Evolutionary conservation across 2,888 invertebrate genomes (phyloP).

Genomic region (Helicoverpa assulta): DNA sequence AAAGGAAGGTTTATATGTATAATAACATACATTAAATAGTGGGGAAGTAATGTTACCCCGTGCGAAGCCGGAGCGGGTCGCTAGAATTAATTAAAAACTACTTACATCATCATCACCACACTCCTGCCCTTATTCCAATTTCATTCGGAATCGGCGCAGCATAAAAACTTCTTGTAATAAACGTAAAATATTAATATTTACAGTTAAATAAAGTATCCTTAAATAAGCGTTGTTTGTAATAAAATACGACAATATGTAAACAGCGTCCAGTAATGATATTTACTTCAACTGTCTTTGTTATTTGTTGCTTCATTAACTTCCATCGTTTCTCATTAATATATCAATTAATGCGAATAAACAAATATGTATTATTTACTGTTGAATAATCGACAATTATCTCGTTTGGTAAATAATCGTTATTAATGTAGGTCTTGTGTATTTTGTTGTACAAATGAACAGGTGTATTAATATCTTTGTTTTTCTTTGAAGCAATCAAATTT

Average conservation of each 20-base stretch:
- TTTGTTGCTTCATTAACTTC: background rate
- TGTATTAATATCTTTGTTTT: too few relatives aligned
- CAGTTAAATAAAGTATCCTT: background rate
- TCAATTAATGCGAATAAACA: background rate
- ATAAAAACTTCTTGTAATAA: background rate
- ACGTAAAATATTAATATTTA: background rate
- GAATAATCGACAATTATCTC: background rate
- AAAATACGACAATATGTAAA: background rate
- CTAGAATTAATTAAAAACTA: too few relatives aligned
- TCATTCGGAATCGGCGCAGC: too few relatives aligned
- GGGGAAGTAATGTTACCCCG: too few relatives aligned
- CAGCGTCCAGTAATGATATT: background rate
- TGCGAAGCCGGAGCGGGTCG: too few relatives aligned
- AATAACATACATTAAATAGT: too few relatives aligned
- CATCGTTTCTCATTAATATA: background rate
- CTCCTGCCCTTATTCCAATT: too few relatives aligned
- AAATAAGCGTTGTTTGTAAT: background rate
- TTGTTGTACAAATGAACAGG: too few relatives aligned
- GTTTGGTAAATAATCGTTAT: background rate
- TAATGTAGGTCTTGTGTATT: background rate
- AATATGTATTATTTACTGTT: background rate
- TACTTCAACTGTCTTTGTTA: background rate
- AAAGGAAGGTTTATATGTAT: too few relatives aligned
- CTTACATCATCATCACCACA: too few relatives aligned
- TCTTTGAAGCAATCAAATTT: too few relatives aligned